Base-by-base conservation (phyloP, 2,113 vertebrate genomes). In the Hemiprocne comata region DNA sequence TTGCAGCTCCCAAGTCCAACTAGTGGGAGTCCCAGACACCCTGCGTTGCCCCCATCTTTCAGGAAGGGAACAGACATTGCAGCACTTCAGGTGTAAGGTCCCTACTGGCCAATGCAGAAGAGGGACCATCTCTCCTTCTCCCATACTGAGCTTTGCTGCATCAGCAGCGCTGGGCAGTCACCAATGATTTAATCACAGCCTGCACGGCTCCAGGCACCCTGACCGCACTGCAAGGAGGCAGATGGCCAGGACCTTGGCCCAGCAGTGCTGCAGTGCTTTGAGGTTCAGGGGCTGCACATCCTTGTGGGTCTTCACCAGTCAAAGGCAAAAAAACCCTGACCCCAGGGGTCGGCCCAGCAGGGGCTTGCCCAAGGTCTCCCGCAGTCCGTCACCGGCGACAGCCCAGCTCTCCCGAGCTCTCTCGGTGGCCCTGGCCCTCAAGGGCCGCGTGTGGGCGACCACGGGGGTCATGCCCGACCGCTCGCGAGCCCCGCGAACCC, bases 401-500 rank as follows among this genome's bases (percentile, higher is more conserved):
- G 16, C 64, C 36, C 38, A 1, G 16, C 31, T n/a, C 42, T 5
- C 5, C 18, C 9, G 2, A 24, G 5, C 20, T 40, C 25, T 26
- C 3, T 17, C 55, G 51, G 29, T 19, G 9, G 7, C 10, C 23
- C 28, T 26, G 2, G 26, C 31, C 21, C 60, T 18, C 17, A 2
- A 28, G 46, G 9, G 7, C 46, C 4, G 13, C 15, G 18, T 48
- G 13, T 6, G 34, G 60, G 28, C 7, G 4, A 23, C 29, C 69
- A 4, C 15, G 19, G 13, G 60, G 13, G 4, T 38, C 13, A 19
- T 1, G 4, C 24, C 17, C 40, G 8, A 42, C 34, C 3, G 10
- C 34, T 42, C 48, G 5, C 13, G 26, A 8, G 11, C 3, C 21
- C 24, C 19, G 2, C 11, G 24, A 38, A 97, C 99, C 97, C 98